Evolutionary conservation across 2,888 invertebrate species (phyloP), one percentile per base, ranked within the genome.

Genomic region (Nomada flava): DNA sequence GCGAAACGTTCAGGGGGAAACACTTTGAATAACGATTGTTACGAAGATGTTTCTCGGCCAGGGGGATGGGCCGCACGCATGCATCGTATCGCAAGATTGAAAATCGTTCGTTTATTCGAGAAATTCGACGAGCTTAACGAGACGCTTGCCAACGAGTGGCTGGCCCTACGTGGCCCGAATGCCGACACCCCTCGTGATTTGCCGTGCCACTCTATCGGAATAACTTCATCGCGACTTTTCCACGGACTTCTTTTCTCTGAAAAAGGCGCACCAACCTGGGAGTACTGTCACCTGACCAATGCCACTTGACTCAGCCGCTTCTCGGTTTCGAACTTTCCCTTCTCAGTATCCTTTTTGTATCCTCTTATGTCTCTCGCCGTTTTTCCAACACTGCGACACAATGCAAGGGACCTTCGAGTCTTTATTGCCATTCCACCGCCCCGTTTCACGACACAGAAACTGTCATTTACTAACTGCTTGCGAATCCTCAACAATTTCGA

Each of bases 51-150:
- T 80, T 62, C 80, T 47, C 52, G 11, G n/a, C 29, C 2, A 26
- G 15, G 7, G 53, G 11, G 13, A 18, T 11, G 29, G 44, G 29
- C 52, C 50, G 68, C 57, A 50, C 76, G 72, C 74, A 64, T 57
- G 76, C 69, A 69, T 83, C 62, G 67, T 74, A 50, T 76, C 64
- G 76, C 18, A 70, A 76, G 83, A 74, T 83, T 70, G 84, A 71
- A 83, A 83, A 83, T 82, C 82, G 82, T 71, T 75, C 62, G 80
- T 63, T 76, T 64, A 59, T 52, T 44, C 15, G 50, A 62, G 67
- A 82, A 82, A 76, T 82, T 77, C 77, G 71, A 64, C 69, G 64
- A 62, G 79, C 79, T 83, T 84, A 84, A 84, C 84, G 84, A 84
- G 84, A 79, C 79, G 69, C 83, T 72, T 71, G 65, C 67, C 75